Evolutionary conservation across 2,888 invertebrate genomes (phyloP).

Genomic region (Tinea semifulvella): DNA sequence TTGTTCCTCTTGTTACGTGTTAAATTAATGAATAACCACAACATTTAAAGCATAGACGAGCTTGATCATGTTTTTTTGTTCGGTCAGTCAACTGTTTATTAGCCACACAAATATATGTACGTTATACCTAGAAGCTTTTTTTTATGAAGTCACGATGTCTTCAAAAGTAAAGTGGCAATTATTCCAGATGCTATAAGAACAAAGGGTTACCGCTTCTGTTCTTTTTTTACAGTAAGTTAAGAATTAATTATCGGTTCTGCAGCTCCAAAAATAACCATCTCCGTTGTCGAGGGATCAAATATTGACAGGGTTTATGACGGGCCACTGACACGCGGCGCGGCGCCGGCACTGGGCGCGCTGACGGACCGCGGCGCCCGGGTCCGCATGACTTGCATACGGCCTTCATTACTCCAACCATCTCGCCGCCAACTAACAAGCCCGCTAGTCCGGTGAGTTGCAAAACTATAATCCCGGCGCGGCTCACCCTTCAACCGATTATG

Average conservation of each 20-base stretch:
- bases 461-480: constrained; percentile 28
- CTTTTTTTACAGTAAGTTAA: constrained; percentile 39
- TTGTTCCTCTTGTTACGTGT: constrained; percentile 34
- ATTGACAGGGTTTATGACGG: constrained; percentile 52
- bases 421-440: constrained; percentile 54
- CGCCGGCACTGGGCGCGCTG: constrained; percentile 30
- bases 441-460: constrained; percentile 65
- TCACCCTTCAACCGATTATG: constrained; percentile 5
- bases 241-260: constrained; percentile 60
- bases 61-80: no score
- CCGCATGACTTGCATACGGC: constrained; percentile 57
- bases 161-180: constrained; percentile 10
- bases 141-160: no score
- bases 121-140: no score
- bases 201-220: constrained; percentile 46
- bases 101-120: no score
- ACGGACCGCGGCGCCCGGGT: constrained; percentile 43
- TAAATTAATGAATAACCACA: constrained; percentile 43
- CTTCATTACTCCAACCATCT: constrained; percentile 46
- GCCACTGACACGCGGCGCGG: constrained; percentile 1
- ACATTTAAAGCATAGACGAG: no score
- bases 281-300: constrained; percentile 52
- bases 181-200: constrained; percentile 30
- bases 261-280: constrained; percentile 59
- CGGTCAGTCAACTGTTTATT: no score